Percentiles rank a stretch among this genome's conserved stretches.
Evolutionary conservation across 2,113 vertebrate genomes (phyloP).

Genomic region (Tursiops truncatus): DNA sequence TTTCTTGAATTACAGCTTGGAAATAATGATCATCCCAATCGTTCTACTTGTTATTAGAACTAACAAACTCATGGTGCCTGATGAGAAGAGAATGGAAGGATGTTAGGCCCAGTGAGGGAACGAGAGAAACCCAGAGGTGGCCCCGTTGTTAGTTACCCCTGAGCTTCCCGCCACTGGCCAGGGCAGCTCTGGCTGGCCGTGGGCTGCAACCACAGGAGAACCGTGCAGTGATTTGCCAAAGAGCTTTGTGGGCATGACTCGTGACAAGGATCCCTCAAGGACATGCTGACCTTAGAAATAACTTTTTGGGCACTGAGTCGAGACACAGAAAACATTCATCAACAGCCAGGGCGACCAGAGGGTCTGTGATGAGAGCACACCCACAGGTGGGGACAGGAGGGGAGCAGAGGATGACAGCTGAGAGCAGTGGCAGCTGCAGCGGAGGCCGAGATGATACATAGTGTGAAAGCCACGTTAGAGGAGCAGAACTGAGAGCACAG

Average conservation of each 20-base stretch:
- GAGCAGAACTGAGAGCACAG: neutral
- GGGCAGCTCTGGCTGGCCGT: neutral
- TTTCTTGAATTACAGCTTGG: neutral
- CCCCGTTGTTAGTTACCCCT: neutral
- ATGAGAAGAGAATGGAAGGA: neutral
- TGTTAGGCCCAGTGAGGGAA: neutral
- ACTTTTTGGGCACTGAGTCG: neutral
- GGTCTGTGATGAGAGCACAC: neutral
- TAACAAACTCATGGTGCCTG: neutral
- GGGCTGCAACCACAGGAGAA: neutral
- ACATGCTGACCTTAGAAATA: neutral
- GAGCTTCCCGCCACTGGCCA: neutral
- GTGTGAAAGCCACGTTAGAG: neutral
- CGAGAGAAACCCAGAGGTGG: neutral
- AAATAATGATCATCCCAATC: neutral
- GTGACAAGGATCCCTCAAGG: neutral
- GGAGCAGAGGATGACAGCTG: neutral
- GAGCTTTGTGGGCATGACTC: neutral
- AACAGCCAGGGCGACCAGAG: rapidly evolving
- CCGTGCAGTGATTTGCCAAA: neutral
- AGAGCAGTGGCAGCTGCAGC: rapidly evolving
- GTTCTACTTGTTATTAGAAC: neutral
- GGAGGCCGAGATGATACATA: neutral
- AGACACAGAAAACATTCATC: neutral
- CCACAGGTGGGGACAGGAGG: too few species aligned